Conservation (phyloP, 2,113 vertebrate species). For the Hyaena hyaena region DNA sequence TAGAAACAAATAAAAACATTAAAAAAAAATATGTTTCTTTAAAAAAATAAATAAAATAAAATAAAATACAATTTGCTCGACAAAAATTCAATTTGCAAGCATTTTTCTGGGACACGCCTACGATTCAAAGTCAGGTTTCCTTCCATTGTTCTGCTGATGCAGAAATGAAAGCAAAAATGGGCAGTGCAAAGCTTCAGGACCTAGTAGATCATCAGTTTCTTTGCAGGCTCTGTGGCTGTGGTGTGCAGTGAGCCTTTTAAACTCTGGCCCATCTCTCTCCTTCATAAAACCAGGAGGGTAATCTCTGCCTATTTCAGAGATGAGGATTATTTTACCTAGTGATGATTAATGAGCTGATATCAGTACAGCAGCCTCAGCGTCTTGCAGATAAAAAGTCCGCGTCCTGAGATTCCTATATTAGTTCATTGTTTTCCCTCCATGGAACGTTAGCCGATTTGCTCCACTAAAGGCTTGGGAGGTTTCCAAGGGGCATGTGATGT, state of each 20-base stretch:
- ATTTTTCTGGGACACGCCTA: neutral
- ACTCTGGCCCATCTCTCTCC: slow-evolving; percentile 40
- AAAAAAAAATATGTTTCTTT: too few relatives aligned
- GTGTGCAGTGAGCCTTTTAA: slow-evolving; percentile 31
- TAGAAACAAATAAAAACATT: too few relatives aligned
- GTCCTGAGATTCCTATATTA: slow-evolving; percentile 26
- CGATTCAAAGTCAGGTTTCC: neutral
- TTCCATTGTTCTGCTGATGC: neutral
- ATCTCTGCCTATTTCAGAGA: slow-evolving; percentile 57
- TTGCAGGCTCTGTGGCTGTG: neutral
- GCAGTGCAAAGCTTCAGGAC: neutral
- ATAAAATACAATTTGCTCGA: slow-evolving; percentile 25
- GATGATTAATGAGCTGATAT: slow-evolving; percentile 69
- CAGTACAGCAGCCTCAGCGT: slow-evolving; percentile 58
- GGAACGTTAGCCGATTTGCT: neutral
- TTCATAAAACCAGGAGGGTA: slow-evolving; percentile 69
- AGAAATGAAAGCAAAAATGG: neutral
- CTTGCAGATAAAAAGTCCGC: slow-evolving; percentile 8
- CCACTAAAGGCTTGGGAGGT: slow-evolving; percentile 20
- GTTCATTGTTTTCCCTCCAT: slow-evolving; percentile 54
- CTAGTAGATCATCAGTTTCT: neutral
- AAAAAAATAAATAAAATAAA: too few relatives aligned
- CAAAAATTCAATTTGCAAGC: slow-evolving; percentile 28
- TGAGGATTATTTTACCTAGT: slow-evolving; percentile 69
- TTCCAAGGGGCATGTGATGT: neutral